phyloP scores from a whole-genome alignment of 2,797 vertebrate genomes.

The Epinephelus malabaricus region DNA sequence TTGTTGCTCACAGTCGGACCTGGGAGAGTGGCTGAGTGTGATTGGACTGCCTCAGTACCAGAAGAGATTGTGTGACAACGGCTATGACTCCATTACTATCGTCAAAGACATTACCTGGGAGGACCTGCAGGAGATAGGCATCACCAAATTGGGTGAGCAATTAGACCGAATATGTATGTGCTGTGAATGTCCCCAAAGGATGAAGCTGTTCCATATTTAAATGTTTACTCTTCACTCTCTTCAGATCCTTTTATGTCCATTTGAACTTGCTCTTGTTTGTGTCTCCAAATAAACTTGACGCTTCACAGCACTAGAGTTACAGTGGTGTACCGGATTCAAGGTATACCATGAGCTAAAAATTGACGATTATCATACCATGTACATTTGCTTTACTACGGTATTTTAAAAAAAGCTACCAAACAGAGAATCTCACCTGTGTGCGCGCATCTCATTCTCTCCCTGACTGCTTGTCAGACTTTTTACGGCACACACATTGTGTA shows the following conservation, averaged over 20 bases:
- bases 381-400: too few species aligned
- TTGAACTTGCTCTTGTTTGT: neutral
- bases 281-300: too few species aligned
- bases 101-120: constrained; percentile 97
- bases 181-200: neutral
- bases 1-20: constrained; percentile 83
- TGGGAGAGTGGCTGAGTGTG: constrained; percentile 93
- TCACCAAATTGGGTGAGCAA: constrained; percentile 94
- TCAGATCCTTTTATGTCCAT: neutral
- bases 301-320: too few species aligned
- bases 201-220: neutral
- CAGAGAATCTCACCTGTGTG: too few species aligned
- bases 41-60: constrained; percentile 94
- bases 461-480: too few species aligned
- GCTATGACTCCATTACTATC: constrained; percentile 94
- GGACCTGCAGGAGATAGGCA: constrained; percentile 96
- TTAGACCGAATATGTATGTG: neutral
- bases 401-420: too few species aligned
- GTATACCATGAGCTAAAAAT: too few species aligned
- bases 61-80: constrained; percentile 91
- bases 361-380: too few species aligned
- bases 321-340: too few species aligned
- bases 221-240: neutral
- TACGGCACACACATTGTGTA: too few species aligned
- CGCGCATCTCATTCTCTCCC: too few species aligned